Evolutionary conservation across 2,113 vertebrate species (phyloP), one percentile per base, ranked within the genome.

Genomic region (Psammodynastes pulverulentus): DNA sequence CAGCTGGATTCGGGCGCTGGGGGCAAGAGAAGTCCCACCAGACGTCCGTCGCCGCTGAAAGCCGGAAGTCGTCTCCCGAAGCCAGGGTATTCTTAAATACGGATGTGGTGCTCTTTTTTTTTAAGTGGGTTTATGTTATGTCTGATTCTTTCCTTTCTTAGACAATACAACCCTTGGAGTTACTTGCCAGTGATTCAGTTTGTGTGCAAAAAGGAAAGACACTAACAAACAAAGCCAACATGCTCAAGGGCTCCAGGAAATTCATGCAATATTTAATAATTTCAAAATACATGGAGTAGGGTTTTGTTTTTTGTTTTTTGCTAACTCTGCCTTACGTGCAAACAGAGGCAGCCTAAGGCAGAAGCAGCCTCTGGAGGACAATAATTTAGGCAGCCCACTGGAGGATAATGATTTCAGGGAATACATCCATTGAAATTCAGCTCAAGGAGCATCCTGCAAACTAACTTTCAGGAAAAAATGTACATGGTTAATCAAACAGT

Each of bases 131-230:
- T 91, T 91, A 93, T 96, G 90, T 94, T 94, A 94, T 95, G 94
- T 89, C 91, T 95, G 92, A 95, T 93, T 95, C 95, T 93, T 45
- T 94, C 91, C 53, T 90, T 93, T 96, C 94, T 96, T 91, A 92
- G 91, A 92, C 15, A 93, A 79, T 91, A 87, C 84, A 94, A 58
- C 85, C 62, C 92, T 96, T 86, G 91, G 93, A 88, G 96, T 95
- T 94, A 94, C 93, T 94, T 93, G 95, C 92, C 88, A 89, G 89
- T 94, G 94, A 96, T 89, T 96, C 95, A 96, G 92, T 89, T 95
- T 94, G 94, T 93, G 94, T 94, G 94, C 84, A 94, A 92, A 53
- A 95, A 89, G 72, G 87, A 26, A 85, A 94, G 89, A 52, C 0
- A 45, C 51, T 90, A 95, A 96, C 89, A 90, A 91, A 90, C 53